Conservation (phyloP, 2,797 vertebrate genomes). For the Epinephelus malabaricus region DNA sequence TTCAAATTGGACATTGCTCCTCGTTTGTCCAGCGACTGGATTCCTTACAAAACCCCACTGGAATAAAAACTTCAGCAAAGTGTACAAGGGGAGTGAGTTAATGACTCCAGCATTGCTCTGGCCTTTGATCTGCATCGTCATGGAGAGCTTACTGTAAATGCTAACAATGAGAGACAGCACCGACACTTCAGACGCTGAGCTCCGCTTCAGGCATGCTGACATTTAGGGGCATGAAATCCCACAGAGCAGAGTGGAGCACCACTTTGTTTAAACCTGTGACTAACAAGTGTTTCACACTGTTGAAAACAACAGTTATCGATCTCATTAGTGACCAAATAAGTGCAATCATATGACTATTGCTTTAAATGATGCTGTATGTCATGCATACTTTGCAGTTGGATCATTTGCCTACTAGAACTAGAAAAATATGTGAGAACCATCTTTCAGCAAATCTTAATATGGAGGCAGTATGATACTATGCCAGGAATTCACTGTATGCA, state of each 20-base stretch:
- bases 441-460: too few relatives aligned
- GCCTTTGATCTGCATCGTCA: conserved; percentile 55
- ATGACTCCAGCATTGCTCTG: conserved; percentile 36
- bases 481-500: too few relatives aligned
- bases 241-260: conserved; percentile 11
- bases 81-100: conserved; percentile 36
- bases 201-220: conserved; percentile 43
- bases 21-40: conserved; percentile 34
- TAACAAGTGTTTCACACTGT: not conserved
- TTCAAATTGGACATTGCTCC: conserved; percentile 42
- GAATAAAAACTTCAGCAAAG: conserved; percentile 45
- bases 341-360: not conserved
- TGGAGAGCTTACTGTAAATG: conserved; percentile 52
- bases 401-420: too few relatives aligned
- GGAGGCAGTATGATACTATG: too few relatives aligned
- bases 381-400: too few relatives aligned
- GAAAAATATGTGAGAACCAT: too few relatives aligned
- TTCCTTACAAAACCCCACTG: conserved; percentile 62
- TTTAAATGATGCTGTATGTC: not conserved
- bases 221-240: conserved; percentile 55
- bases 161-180: conserved; percentile 54
- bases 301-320: not conserved
- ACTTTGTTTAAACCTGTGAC: not conserved
- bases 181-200: conserved; percentile 28
- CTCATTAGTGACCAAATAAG: not conserved